Base-by-base conservation (phyloP, 2,888 invertebrate species). In the Drosophila phalerata region DNA sequence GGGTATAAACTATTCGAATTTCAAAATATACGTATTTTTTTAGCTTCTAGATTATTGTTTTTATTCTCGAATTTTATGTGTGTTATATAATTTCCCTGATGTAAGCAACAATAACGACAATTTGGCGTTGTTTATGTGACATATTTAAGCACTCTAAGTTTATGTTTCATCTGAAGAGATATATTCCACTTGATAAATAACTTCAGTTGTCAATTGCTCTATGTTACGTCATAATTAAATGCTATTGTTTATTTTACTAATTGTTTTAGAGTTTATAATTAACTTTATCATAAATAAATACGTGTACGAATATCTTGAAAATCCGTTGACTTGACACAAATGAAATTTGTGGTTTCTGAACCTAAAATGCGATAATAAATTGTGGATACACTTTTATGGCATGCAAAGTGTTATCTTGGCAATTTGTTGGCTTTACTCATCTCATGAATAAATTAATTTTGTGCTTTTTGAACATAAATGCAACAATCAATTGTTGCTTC, bases 401-500 rank as follows among this genome's bases (percentile, higher is more conserved):
- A 47, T 48, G 32, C 3, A 17, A 32, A 37, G n/a, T 8, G 40
- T 56, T 56, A 28, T 34, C 40, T 56, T 15, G 37, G 49, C 40
- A 49, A 57, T 25, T 37, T 47, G 30, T 42, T 48, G 57, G 10
- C 17, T 48, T 10, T 28, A 19, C 28, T 38, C 42, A 8, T 9
- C 15, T 32, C 42, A 49, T 68, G 55, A 58, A 80, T 78, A 82
- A 71, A 82, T 79, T 69, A 73, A 74, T 77, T 64, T 79, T 73
- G 48, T 51, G 64, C 49, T 58, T 77, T 81, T 74, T 51, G 58
- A 57, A 45, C 57, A 56, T 56, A 75, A 57, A 71, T 74, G 63
- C 69, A 66, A 73, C 66, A 73, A 72, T 80, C 77, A 78, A 72
- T 85, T 77, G 66, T 75, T 78, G 85, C 69, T 73, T 56, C 55